These are phyloP conservation scores for Sebastes vulpes DNA, from an alignment of 2,797 vertebrate species.

Conservation along the genomic window DNA sequence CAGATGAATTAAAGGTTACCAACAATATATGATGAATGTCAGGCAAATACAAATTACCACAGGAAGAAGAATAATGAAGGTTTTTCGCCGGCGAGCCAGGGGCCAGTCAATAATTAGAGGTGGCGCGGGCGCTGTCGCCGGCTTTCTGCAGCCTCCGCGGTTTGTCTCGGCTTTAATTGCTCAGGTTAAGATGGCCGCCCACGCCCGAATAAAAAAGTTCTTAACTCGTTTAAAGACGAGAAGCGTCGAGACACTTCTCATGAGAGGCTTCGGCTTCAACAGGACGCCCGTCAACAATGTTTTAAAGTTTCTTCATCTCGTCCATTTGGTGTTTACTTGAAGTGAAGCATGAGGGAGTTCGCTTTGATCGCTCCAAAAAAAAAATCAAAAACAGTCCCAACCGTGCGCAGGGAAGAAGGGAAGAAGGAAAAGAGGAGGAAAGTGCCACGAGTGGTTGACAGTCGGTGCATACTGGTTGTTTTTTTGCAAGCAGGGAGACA, in stretches of 20 bases:
- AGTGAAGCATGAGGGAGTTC: constrained; percentile 72
- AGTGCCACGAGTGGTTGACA: constrained; percentile 76
- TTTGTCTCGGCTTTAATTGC: constrained; percentile 82
- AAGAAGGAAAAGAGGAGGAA: constrained; percentile 44
- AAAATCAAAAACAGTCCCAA: constrained; percentile 74
- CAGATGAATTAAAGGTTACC: constrained; percentile 95
- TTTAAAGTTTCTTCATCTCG: constrained; percentile 62
- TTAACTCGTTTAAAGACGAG: constrained; percentile 19
- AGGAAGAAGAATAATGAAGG: constrained; percentile 85
- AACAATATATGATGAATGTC: constrained; percentile 87
- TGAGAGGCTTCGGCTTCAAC: constrained; percentile 36
- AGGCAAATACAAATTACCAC: constrained; percentile 88
- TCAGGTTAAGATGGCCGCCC: constrained; percentile 80
- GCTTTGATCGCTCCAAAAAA: constrained; percentile 77
- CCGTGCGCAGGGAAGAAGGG: constrained; percentile 48
- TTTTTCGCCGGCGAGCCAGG: constrained; percentile 57
- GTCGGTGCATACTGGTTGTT: constrained; percentile 68
- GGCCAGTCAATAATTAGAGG: constrained; percentile 88
- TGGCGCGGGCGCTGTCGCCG: constrained; percentile 61
- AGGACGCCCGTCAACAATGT: constrained; percentile 57
- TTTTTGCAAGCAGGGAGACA: constrained; percentile 76
- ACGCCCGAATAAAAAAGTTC: constrained; percentile 26
- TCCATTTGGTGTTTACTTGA: constrained; percentile 75
- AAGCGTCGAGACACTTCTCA: constrained; percentile 18
- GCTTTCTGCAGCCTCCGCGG: constrained; percentile 62